A percentile compares a stretch with the other conserved stretches of the same genome.
Evolutionary conservation across 2,113 vertebrate species (phyloP).

Genomic region (Albula goreensis): DNA sequence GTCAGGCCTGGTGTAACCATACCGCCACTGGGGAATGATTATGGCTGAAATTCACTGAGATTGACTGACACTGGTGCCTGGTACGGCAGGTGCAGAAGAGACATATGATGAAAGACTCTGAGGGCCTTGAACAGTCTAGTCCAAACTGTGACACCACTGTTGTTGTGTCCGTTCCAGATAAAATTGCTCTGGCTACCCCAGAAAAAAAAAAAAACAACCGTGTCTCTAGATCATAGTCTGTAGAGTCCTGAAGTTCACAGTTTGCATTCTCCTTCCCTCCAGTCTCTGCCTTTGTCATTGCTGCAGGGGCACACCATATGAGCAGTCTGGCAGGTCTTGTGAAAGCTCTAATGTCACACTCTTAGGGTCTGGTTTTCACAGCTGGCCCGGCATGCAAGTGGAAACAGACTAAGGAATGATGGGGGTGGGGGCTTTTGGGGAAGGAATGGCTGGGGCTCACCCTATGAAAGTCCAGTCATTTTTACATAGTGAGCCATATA

Average conservation of each 20-base stretch:
- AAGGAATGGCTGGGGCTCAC: conserved; percentile 28
- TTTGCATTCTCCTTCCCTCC: background rate
- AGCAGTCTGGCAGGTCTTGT: background rate
- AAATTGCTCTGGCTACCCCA: background rate
- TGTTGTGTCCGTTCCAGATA: background rate
- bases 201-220: background rate
- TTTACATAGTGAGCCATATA: conserved; percentile 15
- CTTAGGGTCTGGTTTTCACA: background rate
- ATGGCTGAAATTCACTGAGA: background rate
- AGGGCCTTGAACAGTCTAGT: background rate
- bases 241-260: background rate
- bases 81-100: background rate
- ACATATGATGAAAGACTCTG: background rate
- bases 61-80: background rate
- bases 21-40: background rate
- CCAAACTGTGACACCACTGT: background rate
- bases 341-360: background rate
- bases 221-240: background rate
- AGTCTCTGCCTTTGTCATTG: background rate
- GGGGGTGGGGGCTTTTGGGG: background rate
- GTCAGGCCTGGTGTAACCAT: background rate
- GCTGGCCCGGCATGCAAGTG: conserved; percentile 30
- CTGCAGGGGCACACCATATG: background rate
- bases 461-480: background rate
- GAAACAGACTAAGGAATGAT: conserved; percentile 25